These are phyloP conservation scores for Netelia virgata DNA, from an alignment of 2,888 invertebrate genomes.

Conservation along the genomic window DNA sequence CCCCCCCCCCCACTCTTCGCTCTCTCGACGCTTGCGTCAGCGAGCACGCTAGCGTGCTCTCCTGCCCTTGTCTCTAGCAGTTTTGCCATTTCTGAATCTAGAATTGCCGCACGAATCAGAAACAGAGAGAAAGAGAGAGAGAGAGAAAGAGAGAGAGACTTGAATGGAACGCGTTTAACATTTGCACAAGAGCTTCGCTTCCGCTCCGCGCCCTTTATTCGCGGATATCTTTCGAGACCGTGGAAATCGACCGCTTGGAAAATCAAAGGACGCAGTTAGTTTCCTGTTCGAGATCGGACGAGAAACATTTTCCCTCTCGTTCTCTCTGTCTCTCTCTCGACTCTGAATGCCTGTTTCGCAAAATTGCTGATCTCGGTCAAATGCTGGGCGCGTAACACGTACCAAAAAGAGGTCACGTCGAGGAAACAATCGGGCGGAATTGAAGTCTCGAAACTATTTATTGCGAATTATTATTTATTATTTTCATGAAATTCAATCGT, in stretches of 20 bases:
- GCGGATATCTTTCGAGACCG: neutral
- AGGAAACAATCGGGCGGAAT: no score
- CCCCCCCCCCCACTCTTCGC: neutral
- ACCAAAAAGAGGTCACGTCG: no score
- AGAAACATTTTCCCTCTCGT: neutral
- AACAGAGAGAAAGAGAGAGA: no score
- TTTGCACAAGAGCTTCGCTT: slow-evolving; percentile 33
- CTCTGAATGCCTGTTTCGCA: no score
- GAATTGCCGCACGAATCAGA: neutral
- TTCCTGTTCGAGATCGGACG: neutral
- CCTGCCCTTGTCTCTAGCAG: neutral
- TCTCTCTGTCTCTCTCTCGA: no score
- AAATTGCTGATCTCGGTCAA: no score
- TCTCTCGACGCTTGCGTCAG: neutral
- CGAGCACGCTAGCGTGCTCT: neutral
- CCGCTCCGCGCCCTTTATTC: slow-evolving; percentile 21
- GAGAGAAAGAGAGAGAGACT: neutral
- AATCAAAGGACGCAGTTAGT: slow-evolving; percentile 21
- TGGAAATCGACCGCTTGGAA: slow-evolving; percentile 29
- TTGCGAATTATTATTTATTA: no score
- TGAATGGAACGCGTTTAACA: slow-evolving; percentile 25
- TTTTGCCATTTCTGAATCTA: neutral
- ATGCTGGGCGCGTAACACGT: no score
- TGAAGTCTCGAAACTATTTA: no score
- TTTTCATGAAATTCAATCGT: no score